Evolutionary conservation across 2,113 vertebrate genomes (phyloP).

Genomic region (cattle (Bos taurus)): ARS-UCD2.0 NC_037328.1:8223501-8224000

Average conservation of each 20-base stretch:
- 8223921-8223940: background rate
- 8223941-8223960: background rate
- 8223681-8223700: no score
- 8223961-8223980: background rate
- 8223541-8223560: no score
- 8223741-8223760: accelerated
- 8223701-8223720: no score
- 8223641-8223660: no score
- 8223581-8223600: no score
- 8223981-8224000: background rate
- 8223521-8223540: no score
- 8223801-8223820: background rate
- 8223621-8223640: no score
- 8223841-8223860: background rate
- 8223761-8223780: background rate
- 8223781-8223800: background rate
- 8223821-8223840: background rate
- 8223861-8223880: background rate
- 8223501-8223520: no score
- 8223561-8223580: no score
- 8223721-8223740: no score
- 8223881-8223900: background rate
- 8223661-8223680: no score
- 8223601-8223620: no score
- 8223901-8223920: background rate